phyloP scores from a whole-genome alignment of 2,113 vertebrate genomes.

The Hypocryptadius cinnamomeus region DNA sequence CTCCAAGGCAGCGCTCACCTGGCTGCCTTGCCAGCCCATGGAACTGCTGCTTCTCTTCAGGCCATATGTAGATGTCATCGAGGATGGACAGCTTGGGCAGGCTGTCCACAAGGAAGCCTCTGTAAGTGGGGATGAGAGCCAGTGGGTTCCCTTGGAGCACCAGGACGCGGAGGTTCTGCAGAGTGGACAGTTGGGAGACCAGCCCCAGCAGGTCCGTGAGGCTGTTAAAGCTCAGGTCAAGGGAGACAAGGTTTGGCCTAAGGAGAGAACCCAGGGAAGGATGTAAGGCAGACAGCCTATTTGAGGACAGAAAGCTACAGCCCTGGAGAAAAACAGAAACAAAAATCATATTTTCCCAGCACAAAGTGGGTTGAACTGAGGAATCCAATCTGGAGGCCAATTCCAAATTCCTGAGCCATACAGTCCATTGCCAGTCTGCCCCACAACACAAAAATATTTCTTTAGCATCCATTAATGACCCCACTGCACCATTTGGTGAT shows the following conservation, averaged over 20 bases:
- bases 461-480: background rate
- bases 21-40: conserved; percentile 55
- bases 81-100: conserved; percentile 71
- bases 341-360: background rate
- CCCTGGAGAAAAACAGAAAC: background rate
- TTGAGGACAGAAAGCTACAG: background rate
- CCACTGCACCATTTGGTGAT: background rate
- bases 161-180: conserved; percentile 71
- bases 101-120: conserved; percentile 77
- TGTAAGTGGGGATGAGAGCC: conserved; percentile 74
- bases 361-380: background rate
- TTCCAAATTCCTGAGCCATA: background rate
- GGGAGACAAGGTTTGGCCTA: conserved; percentile 84
- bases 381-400: background rate
- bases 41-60: conserved; percentile 69
- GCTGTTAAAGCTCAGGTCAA: conserved; percentile 83
- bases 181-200: conserved; percentile 52
- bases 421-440: background rate
- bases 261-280: background rate
- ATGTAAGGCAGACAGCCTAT: background rate
- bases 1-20: conserved; percentile 57
- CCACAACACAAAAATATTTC: background rate
- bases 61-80: conserved; percentile 67
- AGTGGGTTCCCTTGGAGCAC: conserved; percentile 83
- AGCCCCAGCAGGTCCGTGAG: conserved; percentile 70